Evolutionary conservation across 2,113 vertebrate genomes (phyloP).

Genomic region (Melanocharis versteri): DNA sequence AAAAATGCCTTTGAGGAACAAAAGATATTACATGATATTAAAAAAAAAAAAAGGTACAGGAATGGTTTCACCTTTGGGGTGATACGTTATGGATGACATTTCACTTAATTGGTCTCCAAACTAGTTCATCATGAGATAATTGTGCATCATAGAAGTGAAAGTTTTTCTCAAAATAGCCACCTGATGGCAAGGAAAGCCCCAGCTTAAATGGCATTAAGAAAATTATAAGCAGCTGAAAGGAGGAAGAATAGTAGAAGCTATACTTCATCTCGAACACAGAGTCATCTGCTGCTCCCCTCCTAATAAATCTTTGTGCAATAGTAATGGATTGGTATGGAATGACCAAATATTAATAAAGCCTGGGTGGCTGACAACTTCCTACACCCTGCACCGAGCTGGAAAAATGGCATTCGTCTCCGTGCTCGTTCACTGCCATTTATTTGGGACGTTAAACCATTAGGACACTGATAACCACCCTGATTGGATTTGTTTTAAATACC

Average conservation of each 20-base stretch:
- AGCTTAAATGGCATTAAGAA: not conserved
- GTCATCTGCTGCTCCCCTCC: slow-evolving; percentile 3
- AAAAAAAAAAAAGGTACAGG: not conserved
- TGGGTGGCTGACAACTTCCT: slow-evolving; percentile 47
- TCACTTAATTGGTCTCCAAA: slow-evolving; percentile 15
- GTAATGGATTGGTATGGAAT: slow-evolving; percentile 27
- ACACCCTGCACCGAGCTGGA: not conserved
- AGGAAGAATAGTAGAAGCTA: not conserved
- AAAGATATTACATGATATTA: not conserved
- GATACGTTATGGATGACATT: not conserved
- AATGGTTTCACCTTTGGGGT: not conserved
- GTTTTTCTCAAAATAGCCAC: slow-evolving; percentile 19
- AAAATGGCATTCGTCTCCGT: not conserved
- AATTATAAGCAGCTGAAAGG: slow-evolving; percentile 19
- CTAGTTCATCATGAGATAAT: not conserved
- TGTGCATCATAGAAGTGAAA: not conserved
- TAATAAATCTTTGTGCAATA: slow-evolving; percentile 33
- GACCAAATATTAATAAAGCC: slow-evolving; percentile 53
- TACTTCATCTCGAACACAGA: slow-evolving; percentile 33
- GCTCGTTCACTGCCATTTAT: not conserved
- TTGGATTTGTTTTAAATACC: not conserved
- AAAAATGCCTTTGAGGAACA: not conserved
- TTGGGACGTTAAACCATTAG: not conserved
- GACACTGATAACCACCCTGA: not conserved
- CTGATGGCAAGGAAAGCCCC: not conserved